Evolutionary conservation across 2,797 vertebrate genomes (phyloP).

Genomic region (Alectoris magna): DNA sequence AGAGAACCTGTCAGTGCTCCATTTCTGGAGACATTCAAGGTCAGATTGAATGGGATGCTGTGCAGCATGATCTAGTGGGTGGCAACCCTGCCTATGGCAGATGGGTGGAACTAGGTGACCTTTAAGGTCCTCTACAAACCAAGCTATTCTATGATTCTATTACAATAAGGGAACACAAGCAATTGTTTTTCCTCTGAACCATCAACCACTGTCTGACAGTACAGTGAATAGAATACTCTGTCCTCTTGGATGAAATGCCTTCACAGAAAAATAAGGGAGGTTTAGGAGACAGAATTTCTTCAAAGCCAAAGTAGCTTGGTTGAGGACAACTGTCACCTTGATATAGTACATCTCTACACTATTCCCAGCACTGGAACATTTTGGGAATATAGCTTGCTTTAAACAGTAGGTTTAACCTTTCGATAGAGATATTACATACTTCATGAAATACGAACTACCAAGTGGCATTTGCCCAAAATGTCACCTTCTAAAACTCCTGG

Average conservation of each 20-base stretch:
- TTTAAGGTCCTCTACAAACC: no score
- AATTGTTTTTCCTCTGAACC: not conserved
- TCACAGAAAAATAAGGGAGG: not conserved
- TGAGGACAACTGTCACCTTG: not conserved
- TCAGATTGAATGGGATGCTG: no score
- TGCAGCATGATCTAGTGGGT: no score
- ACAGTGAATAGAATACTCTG: not conserved
- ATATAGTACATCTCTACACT: not conserved
- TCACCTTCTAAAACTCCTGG: not conserved
- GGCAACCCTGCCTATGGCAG: no score
- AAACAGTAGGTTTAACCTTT: conserved; percentile 9
- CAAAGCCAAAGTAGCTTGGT: not conserved
- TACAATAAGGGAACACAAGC: not conserved
- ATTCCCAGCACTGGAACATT: not conserved
- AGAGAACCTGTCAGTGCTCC: no score
- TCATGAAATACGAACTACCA: not conserved
- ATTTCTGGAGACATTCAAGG: no score
- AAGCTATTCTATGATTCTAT: no score
- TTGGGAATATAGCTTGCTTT: not conserved
- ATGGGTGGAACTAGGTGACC: no score
- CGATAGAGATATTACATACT: not conserved
- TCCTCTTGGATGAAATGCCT: not conserved
- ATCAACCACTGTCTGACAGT: not conserved
- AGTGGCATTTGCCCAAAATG: conserved; percentile 38
- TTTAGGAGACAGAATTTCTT: not conserved